phyloP scores from a whole-genome alignment of 1,140 invertebrate species.

The Archivesica marissinica region DNA sequence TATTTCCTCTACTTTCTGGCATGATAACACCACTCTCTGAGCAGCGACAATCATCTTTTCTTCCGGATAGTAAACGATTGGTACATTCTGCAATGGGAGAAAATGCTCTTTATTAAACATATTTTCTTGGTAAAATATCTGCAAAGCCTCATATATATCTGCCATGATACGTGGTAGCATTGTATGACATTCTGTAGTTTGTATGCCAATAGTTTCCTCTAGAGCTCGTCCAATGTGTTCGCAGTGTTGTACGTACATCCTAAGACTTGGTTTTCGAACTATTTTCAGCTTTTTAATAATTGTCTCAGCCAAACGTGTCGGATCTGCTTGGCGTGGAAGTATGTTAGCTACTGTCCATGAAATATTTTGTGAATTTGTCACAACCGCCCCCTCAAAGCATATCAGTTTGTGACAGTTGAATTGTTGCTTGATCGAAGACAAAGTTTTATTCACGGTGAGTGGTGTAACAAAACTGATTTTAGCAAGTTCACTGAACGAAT shows the following conservation, averaged over 20 bases:
- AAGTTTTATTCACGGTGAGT: background rate
- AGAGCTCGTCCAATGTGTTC: slow-evolving; percentile 33
- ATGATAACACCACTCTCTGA: slow-evolving; percentile 64
- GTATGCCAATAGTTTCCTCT: background rate
- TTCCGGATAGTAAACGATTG: slow-evolving; percentile 55
- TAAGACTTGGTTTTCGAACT: background rate
- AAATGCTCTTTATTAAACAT: background rate
- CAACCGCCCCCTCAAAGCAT: background rate
- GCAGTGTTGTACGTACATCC: slow-evolving; percentile 31
- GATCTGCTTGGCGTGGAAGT: background rate
- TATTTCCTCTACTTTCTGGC: slow-evolving; percentile 67
- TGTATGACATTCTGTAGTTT: slow-evolving; percentile 2
- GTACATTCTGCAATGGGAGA: background rate
- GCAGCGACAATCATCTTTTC: slow-evolving; percentile 64
- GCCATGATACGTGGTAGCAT: background rate
- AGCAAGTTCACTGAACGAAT: slow-evolving; percentile 20
- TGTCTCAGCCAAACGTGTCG: too few species aligned
- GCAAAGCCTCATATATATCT: background rate
- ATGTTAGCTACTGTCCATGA: slow-evolving; percentile 11
- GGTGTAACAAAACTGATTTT: slow-evolving; percentile 64
- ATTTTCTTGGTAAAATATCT: background rate
- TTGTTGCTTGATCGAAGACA: background rate
- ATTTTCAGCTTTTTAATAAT: background rate
- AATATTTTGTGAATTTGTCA: background rate
- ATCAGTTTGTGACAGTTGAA: background rate